These are phyloP conservation scores for Nasonia giraulti DNA, from an alignment of 1,140 invertebrate genomes.

Conservation along the genomic window DNA sequence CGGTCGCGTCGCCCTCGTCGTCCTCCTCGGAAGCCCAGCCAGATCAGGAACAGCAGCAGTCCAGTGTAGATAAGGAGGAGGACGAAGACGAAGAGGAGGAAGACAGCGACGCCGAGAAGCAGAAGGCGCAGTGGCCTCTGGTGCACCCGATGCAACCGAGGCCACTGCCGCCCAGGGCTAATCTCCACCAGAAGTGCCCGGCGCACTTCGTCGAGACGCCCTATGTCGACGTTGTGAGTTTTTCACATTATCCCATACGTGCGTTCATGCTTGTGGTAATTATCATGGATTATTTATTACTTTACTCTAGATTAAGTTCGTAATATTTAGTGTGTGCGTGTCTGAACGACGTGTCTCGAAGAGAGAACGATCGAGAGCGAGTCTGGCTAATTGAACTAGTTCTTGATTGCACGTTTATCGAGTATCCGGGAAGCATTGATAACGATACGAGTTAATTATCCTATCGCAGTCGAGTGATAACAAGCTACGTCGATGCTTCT, in stretches of 20 bases:
- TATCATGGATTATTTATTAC: neutral
- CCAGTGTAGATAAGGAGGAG: neutral
- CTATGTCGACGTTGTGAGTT: slow-evolving; percentile 67
- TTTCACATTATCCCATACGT: slow-evolving; percentile 42
- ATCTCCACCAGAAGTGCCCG: slow-evolving; percentile 70
- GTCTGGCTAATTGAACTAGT: too few relatives aligned
- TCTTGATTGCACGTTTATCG: too few relatives aligned
- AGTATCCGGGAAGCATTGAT: too few relatives aligned
- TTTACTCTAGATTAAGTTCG: neutral
- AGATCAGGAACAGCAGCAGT: neutral
- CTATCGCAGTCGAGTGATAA: too few relatives aligned
- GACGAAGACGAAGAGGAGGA: neutral
- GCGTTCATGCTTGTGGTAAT: slow-evolving; percentile 44
- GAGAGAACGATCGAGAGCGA: too few relatives aligned
- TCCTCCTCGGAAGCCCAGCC: slow-evolving; percentile 32
- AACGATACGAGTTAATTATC: too few relatives aligned
- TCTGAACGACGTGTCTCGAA: too few relatives aligned
- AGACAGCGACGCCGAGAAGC: neutral
- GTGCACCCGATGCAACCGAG: slow-evolving; percentile 58
- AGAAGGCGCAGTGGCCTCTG: slow-evolving; percentile 60
- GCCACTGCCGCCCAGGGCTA: slow-evolving; percentile 58
- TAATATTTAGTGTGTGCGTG: too few relatives aligned
- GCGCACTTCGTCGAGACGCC: slow-evolving; percentile 72
- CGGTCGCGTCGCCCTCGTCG: slow-evolving; percentile 54
- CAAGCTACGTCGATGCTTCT: too few relatives aligned